Evolutionary conservation across 2,113 vertebrate genomes (phyloP).

Genomic region (Protobothrops mucrosquamatus): DNA sequence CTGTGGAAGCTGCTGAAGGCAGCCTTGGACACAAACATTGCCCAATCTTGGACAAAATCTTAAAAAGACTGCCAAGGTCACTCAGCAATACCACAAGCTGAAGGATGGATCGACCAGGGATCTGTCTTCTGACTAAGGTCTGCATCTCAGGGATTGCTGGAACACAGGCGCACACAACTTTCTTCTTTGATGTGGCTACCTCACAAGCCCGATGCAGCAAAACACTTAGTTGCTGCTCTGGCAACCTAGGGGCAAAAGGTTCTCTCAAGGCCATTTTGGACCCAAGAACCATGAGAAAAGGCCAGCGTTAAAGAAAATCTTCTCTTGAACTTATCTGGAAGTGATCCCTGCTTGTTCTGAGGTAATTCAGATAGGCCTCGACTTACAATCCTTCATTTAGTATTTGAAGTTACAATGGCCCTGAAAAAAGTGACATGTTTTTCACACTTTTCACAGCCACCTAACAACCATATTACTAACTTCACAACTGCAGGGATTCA

Average conservation of each 20-base stretch:
- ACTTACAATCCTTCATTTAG: neutral
- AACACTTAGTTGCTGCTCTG: neutral
- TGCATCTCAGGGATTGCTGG: neutral
- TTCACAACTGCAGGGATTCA: neutral
- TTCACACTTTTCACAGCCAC: neutral
- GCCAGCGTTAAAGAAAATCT: neutral
- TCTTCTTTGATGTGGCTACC: neutral
- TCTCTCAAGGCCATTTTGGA: neutral
- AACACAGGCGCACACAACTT: neutral
- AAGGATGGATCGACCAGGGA: neutral
- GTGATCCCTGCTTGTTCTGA: neutral
- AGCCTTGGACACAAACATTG: neutral
- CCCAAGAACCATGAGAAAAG: neutral
- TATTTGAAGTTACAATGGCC: neutral
- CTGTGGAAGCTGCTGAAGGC: neutral
- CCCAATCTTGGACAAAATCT: neutral
- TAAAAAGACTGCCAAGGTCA: neutral
- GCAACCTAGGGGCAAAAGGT: neutral
- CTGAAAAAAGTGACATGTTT: neutral
- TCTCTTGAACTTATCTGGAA: neutral
- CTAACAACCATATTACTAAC: neutral
- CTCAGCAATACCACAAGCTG: neutral
- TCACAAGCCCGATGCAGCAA: neutral
- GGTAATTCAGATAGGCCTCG: neutral
- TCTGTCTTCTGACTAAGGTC: neutral